Evolutionary conservation across 2,888 invertebrate genomes (phyloP), one percentile per base, ranked within the genome.

Genomic region (Amiota communis): DNA sequence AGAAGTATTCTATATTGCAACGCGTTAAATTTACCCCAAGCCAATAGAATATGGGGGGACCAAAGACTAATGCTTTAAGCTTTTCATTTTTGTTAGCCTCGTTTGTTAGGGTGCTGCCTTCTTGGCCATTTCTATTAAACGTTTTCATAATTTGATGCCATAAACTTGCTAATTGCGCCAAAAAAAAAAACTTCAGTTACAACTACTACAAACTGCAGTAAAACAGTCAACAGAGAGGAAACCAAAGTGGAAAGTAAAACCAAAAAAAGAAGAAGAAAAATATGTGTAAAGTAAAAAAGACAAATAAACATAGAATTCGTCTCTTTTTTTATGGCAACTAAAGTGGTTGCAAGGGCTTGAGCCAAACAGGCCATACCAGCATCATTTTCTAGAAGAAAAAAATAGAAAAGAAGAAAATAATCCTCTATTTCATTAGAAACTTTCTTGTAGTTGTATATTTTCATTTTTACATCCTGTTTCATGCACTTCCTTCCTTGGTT

Each of bases 121-220:
- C 46, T 48, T 48, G 71, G 61, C 57, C 70, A 72, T 73, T 80
- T 80, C 79, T 77, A 76, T 79, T 81, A 85, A 80, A 78, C 80
- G 76, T 80, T 82, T 63, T 83, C 86, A 83, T 83, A 83, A 86
- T 83, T 86, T 77, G 77, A 82, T 79, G 86, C 85, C 82, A 84
- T 86, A 85, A 83, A 83, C 84, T 83, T 83, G 77, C 82, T 86
- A 83, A 83, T 86, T 86, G 84, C 86, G 72, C 59, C 75, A 77
- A 82, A 74, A 49, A 12, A 74, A 77, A 82, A 73, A 49, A 12
- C 48, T 65, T 4, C 15, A 36, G 0, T 6, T 6, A 36, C 36
- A 36, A 36, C 36, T 36, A 36, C 36, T 36, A 10, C 3, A 65
- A 65, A 65, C 13, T 48, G 17, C 20, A 15, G 48, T 49, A 65